Percentiles rank a stretch among this genome's conserved stretches.
Evolutionary conservation across 2,888 invertebrate genomes (phyloP).

Genomic region (Holacanthella duospinosa): DNA sequence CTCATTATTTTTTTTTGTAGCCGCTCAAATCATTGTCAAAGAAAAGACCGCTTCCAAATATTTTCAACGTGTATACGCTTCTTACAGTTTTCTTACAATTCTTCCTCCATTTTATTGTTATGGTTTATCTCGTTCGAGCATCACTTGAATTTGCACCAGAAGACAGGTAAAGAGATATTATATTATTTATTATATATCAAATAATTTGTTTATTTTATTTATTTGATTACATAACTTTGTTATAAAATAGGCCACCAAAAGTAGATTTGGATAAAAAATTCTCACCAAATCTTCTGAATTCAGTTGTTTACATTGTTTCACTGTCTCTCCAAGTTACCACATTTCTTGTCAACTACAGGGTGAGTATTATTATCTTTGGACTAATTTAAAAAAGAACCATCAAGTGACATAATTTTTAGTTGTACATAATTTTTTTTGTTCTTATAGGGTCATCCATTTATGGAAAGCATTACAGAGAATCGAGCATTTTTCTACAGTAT

Average conservation of each 20-base stretch:
- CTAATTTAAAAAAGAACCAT: constrained; percentile 1
- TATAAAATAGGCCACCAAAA: constrained; percentile 41
- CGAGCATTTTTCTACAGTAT: constrained; percentile 85
- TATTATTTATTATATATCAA: constrained; percentile 5
- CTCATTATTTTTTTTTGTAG: constrained; percentile 43
- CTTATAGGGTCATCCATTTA: constrained; percentile 87
- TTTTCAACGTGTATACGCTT: constrained; percentile 95
- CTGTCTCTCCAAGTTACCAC: constrained; percentile 95
- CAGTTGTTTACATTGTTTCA: constrained; percentile 96
- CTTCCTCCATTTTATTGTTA: constrained; percentile 80
- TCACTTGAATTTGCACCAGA: constrained; percentile 61
- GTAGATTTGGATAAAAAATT: constrained; percentile 75
- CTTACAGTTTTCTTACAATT: constrained; percentile 91
- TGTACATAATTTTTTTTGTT: constrained; percentile 6
- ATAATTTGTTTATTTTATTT: not conserved
- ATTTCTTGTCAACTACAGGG: constrained; percentile 97
- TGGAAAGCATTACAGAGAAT: constrained; percentile 92
- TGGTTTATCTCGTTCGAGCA: constrained; percentile 77
- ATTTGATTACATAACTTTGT: constrained; percentile 12
- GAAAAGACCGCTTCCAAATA: constrained; percentile 91
- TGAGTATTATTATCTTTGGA: constrained; percentile 44
- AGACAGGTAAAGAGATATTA: constrained; percentile 23
- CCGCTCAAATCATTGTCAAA: constrained; percentile 85
- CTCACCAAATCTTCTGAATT: constrained; percentile 87
- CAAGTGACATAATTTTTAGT: not conserved